phyloP scores from a whole-genome alignment of 2,113 vertebrate genomes.

The Callocephalon fimbriatum region DNA sequence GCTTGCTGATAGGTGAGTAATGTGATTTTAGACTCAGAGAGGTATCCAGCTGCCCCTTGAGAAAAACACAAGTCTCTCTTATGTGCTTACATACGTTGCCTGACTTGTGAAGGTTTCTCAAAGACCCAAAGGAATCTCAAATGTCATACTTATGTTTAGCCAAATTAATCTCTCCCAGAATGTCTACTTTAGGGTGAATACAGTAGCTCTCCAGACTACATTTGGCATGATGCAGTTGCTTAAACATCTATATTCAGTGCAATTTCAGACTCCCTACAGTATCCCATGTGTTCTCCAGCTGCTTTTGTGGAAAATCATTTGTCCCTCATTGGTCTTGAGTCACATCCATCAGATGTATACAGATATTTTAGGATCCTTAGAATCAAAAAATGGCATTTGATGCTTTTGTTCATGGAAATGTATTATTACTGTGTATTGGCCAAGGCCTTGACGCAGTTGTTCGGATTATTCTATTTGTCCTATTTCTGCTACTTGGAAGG shows the following conservation, averaged over 20 bases:
- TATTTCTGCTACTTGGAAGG: background rate
- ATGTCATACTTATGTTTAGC: background rate
- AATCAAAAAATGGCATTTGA: background rate
- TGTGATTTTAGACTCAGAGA: background rate
- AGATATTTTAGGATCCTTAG: background rate
- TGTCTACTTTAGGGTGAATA: background rate
- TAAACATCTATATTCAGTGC: background rate
- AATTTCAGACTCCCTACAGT: background rate
- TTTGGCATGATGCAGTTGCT: background rate
- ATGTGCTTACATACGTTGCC: background rate
- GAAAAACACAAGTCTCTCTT: background rate
- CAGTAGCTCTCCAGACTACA: background rate
- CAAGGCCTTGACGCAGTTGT: background rate
- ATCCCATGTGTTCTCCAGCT: background rate
- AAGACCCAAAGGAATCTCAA: background rate
- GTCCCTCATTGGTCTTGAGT: background rate
- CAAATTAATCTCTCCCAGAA: background rate
- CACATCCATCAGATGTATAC: background rate
- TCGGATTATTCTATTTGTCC: background rate
- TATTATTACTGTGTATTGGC: background rate
- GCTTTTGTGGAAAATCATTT: background rate
- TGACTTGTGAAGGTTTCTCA: background rate
- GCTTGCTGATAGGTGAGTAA: background rate
- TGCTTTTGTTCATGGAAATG: background rate
- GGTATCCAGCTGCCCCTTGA: background rate